Conservation (phyloP, 2,113 vertebrate genomes). For the Ophthalmolycus amberensis region DNA sequence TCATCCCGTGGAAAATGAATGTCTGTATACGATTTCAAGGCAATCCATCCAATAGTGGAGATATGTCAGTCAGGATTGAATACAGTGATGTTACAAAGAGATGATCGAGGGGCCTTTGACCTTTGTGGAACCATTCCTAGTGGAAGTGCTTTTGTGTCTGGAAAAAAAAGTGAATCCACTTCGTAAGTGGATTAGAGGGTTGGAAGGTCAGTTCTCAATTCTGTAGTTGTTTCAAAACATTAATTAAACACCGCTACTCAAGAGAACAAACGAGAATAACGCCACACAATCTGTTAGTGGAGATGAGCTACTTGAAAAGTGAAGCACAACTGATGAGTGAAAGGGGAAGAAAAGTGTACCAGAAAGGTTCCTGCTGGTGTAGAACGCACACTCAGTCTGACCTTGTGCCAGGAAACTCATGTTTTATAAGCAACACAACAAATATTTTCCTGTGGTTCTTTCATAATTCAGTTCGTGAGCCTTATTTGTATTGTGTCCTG, state of each 20-base stretch:
- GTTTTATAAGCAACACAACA: slow-evolving; percentile 16
- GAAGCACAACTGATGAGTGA: slow-evolving; percentile 31
- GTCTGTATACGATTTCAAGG: background rate
- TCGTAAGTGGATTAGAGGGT: slow-evolving; percentile 43
- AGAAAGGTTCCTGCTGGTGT: slow-evolving; percentile 1
- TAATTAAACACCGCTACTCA: slow-evolving; percentile 29
- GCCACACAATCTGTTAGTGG: slow-evolving; percentile 15
- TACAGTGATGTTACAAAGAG: background rate
- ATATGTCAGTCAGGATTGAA: too few species aligned
- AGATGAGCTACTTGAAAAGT: slow-evolving; percentile 28
- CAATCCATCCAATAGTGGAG: background rate
- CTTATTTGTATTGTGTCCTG: slow-evolving; percentile 22
- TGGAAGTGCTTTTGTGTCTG: slow-evolving; percentile 28
- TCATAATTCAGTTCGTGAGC: slow-evolving; percentile 43
- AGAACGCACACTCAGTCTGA: slow-evolving; percentile 20
- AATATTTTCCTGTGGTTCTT: slow-evolving; percentile 7
- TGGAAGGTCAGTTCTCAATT: slow-evolving; percentile 37
- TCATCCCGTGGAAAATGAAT: too few species aligned
- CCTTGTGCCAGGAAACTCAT: slow-evolving; percentile 19
- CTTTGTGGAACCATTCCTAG: slow-evolving; percentile 16
- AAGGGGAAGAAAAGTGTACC: background rate
- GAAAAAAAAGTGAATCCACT: slow-evolving; percentile 40
- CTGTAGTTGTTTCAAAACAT: slow-evolving; percentile 47
- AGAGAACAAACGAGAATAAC: slow-evolving; percentile 30
- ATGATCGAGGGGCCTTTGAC: background rate